Evolutionary conservation across 2,888 invertebrate species (phyloP).

Genomic region (Drosophila prostipennis): DNA sequence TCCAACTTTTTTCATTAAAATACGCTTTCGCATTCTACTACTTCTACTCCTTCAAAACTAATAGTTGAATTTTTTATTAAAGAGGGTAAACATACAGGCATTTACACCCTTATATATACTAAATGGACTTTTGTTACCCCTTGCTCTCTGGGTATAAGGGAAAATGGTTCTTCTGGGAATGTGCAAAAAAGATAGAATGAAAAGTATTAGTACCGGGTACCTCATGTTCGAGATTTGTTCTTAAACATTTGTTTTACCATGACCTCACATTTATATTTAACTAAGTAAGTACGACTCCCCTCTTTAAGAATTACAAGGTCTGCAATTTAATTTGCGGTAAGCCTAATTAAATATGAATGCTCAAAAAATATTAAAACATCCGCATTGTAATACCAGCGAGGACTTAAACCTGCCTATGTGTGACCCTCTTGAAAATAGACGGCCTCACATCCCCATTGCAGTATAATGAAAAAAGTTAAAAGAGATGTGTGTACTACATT

Average conservation of each 20-base stretch:
- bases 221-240: neutral
- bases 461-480: neutral
- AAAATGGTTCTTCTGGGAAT: too few species aligned
- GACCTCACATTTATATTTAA: conserved; percentile 17
- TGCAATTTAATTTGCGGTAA: conserved; percentile 1
- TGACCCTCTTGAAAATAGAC: neutral
- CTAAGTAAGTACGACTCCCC: conserved; percentile 8
- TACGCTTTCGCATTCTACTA: conserved; percentile 11
- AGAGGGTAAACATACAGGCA: conserved; percentile 25
- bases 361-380: neutral
- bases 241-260: neutral
- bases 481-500: neutral
- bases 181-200: neutral
- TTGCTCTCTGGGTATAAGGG: neutral
- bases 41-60: conserved; percentile 27
- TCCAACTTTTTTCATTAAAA: conserved; percentile 41
- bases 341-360: conserved; percentile 20
- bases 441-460: neutral
- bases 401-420: neutral
- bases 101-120: neutral
- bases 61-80: conserved; percentile 41
- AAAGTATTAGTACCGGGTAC: neutral
- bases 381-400: neutral
- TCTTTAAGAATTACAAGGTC: conserved; percentile 9
- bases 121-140: conserved; percentile 14